Conservation (phyloP, 2,797 vertebrate species). For the Champsocephalus gunnari region DNA sequence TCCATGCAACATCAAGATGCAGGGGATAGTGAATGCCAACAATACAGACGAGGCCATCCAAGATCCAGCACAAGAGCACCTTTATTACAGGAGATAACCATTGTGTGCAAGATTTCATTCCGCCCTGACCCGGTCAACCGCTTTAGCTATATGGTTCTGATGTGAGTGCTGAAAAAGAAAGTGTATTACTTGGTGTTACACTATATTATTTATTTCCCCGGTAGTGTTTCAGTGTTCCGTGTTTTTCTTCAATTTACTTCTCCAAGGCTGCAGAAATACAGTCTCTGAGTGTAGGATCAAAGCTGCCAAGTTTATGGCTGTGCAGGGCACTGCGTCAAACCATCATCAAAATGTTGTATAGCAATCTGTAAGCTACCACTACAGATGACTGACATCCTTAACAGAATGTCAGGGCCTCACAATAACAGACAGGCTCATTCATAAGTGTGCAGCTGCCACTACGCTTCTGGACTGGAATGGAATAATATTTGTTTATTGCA, state of each 20-base stretch:
- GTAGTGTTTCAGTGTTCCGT: conserved; percentile 42
- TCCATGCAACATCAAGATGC: conserved; percentile 75
- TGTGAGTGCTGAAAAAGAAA: conserved; percentile 47
- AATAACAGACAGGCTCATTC: conserved; percentile 82
- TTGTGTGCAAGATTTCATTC: conserved; percentile 71
- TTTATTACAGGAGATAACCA: conserved; percentile 75
- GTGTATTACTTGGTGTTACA: conserved; percentile 66
- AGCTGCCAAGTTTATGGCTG: conserved; percentile 56
- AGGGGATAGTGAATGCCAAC: conserved; percentile 76
- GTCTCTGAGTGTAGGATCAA: conserved; percentile 21
- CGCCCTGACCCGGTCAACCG: conserved; percentile 69
- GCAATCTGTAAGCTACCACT: conserved; percentile 47
- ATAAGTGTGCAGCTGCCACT: conserved; percentile 49
- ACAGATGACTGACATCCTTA: conserved; percentile 69
- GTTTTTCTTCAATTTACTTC: conserved; percentile 36
- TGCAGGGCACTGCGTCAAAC: conserved; percentile 57
- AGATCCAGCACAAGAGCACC: conserved; percentile 56
- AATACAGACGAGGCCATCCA: conserved; percentile 69
- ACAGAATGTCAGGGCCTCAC: conserved; percentile 68
- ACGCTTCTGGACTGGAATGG: conserved; percentile 49
- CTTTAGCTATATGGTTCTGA: conserved; percentile 57
- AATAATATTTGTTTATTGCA: conserved; percentile 88
- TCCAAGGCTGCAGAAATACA: conserved; percentile 16
- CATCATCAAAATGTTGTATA: conserved; percentile 56
- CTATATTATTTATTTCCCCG: conserved; percentile 49